Evolutionary conservation across 1,140 invertebrate species (phyloP), one percentile per base, ranked within the genome.

Genomic region (Cydia amplana): DNA sequence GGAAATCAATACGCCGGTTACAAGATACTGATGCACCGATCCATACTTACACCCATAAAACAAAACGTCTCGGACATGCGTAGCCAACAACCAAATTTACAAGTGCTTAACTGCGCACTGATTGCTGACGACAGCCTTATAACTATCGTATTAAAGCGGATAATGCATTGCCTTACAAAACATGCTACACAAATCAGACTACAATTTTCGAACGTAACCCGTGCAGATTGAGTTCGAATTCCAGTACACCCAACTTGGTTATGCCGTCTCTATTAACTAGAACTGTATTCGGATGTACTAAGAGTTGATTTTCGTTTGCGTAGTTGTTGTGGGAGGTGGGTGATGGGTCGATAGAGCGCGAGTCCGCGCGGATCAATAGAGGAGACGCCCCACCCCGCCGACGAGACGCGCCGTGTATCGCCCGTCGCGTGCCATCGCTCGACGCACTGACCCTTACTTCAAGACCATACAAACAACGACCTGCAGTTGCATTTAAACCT

Each of bases 341-440:
- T 78, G 83, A 84, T 82, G 84, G 87, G 89, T 91, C 88, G 88
- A 91, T 90, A 91, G 65, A 77, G 77, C 84, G 83, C 83, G 83
- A 87, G 87, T 60, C 32, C 85, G 87, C 80, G 80, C 80, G 83
- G 84, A 89, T 92, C 90, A 85, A 92, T 92, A 85, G 83, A 88
- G 84, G 82, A 80, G 82, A 75, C 81, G 78, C 81, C 67, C 64
- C 63, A 74, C 79, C 74, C 77, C 63, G 77, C 77, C 77, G 74
- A 74, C 75, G 55, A 60, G 55, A 60, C 74, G 78, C 28, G 36
- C 80, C 81, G 83, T 84, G 86, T 86, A 84, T 83, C 86, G 86
- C 82, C 83, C 81, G 83, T 80, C 84, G 86, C 82, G 78, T 85
- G 85, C 85, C 85, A 23, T 60, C 55, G 55, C 55, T 60, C 55